Conservation (phyloP, 2,797 vertebrate genomes). For the Centroberyx gerrardi region DNA sequence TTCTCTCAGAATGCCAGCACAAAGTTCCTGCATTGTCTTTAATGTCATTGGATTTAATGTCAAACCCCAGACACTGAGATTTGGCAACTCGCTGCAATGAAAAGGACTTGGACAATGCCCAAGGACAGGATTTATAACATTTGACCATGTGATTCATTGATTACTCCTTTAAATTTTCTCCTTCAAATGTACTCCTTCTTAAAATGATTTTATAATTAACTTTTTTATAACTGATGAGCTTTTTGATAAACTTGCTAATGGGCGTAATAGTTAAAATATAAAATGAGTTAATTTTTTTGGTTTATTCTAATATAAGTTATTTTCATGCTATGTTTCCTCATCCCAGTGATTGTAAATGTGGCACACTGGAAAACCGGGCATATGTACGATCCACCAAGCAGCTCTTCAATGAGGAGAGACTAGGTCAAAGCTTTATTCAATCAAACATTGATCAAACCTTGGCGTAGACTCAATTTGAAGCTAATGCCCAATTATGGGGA, state of each 20-base stretch:
- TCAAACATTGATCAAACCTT: no score
- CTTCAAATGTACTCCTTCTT: neutral
- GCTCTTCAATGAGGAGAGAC: slow-evolving; percentile 17
- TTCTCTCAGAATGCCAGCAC: slow-evolving; percentile 58
- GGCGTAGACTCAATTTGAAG: no score
- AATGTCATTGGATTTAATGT: slow-evolving; percentile 77
- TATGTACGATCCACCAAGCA: slow-evolving; percentile 38
- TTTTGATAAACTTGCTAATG: neutral
- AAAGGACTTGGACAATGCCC: slow-evolving; percentile 10
- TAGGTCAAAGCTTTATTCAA: no score
- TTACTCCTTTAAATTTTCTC: slow-evolving; percentile 11
- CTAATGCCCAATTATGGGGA: no score
- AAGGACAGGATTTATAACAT: slow-evolving; percentile 33
- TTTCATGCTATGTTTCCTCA: no score
- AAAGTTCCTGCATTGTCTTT: slow-evolving; percentile 69
- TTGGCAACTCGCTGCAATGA: neutral
- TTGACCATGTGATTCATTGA: slow-evolving; percentile 23
- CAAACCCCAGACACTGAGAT: slow-evolving; percentile 36
- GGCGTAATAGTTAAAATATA: no score
- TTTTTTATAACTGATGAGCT: neutral
- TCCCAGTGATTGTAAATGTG: slow-evolving; percentile 10
- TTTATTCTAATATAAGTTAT: neutral
- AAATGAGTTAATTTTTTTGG: no score
- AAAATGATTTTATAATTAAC: slow-evolving; percentile 28
- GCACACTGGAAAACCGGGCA: slow-evolving; percentile 20